Percentiles rank a stretch among this genome's conserved stretches.
Evolutionary conservation across 2,797 vertebrate species (phyloP).

Genomic region (Falco cherrug): DNA sequence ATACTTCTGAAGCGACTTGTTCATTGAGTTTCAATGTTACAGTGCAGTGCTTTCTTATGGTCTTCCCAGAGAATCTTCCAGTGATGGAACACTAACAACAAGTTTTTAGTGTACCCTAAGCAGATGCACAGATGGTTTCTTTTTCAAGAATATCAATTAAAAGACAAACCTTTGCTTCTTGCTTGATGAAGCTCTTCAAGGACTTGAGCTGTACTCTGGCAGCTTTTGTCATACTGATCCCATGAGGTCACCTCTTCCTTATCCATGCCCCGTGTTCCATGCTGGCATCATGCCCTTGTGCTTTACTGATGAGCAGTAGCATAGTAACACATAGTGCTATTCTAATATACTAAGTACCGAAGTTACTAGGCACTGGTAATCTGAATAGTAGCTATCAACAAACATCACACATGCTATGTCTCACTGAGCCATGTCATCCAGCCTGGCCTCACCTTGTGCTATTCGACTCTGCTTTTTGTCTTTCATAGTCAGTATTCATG

Average conservation of each 20-base stretch:
- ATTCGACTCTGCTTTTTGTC: neutral
- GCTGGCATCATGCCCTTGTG: neutral
- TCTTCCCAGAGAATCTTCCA: neutral
- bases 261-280: rapidly evolving
- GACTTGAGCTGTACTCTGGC: neutral
- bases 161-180: neutral
- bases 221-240: neutral
- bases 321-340: rapidly evolving
- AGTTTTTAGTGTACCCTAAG: neutral
- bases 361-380: neutral
- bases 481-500: rapidly evolving
- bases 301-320: neutral
- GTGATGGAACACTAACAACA: neutral
- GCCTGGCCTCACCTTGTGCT: neutral
- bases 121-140: neutral
- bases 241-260: neutral
- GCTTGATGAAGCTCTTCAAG: neutral
- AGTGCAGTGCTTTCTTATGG: neutral
- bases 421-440: neutral
- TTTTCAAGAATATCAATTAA: neutral
- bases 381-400: neutral
- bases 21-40: neutral
- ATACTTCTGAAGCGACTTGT: neutral
- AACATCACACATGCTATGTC: too few relatives aligned
- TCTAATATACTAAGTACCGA: too few relatives aligned